Base-by-base conservation (phyloP, 37 sponge, comb jelly and placozoan species). In the Cladorhizidae sp. region DNA sequence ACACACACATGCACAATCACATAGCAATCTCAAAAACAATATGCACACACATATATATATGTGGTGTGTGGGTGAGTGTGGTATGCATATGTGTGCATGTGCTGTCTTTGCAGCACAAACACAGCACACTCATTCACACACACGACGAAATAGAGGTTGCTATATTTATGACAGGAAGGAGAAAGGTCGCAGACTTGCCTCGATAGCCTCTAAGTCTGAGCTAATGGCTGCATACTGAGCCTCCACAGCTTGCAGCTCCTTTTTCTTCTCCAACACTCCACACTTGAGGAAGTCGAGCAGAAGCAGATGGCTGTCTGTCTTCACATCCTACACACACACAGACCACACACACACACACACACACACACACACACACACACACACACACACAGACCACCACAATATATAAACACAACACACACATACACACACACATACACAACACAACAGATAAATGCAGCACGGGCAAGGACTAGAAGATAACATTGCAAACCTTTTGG, bases 301-400 rank as follows among this genome's bases (percentile, higher is more conserved):
- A 18, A 65, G 67, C 2, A 31, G 67, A 12, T 65, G 72, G 12
- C 22, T 23, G 2, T 45, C 72, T 36, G 49, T 71, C 6, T 43
- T 1, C 36, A 8, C 43, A 41, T 71, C 49, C 72, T 45, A 52
- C 29, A 45, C 29, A 36, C 54, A 54, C 51, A 73, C 65, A 65
- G 31, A 65, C n/a, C n/a, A n/a, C 65, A 65, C 65, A 65, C 65
- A 65, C 65, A 65, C 32, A 65, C 32, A 65, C 65, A 65, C 65
- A 65, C 65, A 65, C 65, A 29, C 32, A 65, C 65, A 65, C 65
- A 65, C 65, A 65, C 65, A 65, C 65, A 65, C 65, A 65, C 65
- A 26, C 65, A 65, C 65, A 65, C 65, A 65, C 65, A 65, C 65
- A n/a, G n/a, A n/a, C n/a, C n/a, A n/a, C n/a, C n/a, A n/a, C n/a